A percentile compares a stretch with the other conserved stretches of the same genome.
These are phyloP conservation scores for Speoplatyrhinus poulsoni DNA, from an alignment of 2,113 vertebrate genomes.

Conservation along the genomic window DNA sequence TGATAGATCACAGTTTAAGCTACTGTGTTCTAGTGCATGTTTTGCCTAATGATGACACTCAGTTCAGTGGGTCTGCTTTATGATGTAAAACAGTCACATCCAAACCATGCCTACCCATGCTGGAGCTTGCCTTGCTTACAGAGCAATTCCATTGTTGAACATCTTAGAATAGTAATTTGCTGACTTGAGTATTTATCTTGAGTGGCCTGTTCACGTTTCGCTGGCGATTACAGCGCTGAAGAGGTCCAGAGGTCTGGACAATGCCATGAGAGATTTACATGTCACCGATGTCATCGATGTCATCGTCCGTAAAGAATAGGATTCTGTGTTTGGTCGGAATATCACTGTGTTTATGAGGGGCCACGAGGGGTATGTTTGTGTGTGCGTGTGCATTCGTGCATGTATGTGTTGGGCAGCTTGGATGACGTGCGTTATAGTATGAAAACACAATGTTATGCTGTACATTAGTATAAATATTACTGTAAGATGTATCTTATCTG, in stretches of 20 bases:
- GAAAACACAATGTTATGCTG: neutral
- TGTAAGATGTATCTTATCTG: neutral
- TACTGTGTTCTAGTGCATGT: too few species aligned
- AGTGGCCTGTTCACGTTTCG: conserved; percentile 62
- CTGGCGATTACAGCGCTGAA: conserved; percentile 68
- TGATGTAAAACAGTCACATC: too few species aligned
- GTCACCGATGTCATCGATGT: conserved; percentile 53
- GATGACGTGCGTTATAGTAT: neutral
- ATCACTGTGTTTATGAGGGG: conserved; percentile 67
- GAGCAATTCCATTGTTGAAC: conserved; percentile 79
- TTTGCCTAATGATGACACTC: too few species aligned
- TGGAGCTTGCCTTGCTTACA: conserved; percentile 77
- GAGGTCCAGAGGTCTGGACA: conserved; percentile 63
- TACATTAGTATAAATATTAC: neutral
- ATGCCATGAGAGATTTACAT: conserved; percentile 70
- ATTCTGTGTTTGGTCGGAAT: conserved; percentile 45
- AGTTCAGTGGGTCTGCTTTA: too few species aligned
- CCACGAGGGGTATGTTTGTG: conserved; percentile 16
- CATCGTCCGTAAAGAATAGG: conserved; percentile 64
- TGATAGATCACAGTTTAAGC: too few species aligned
- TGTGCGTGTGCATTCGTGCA: conserved; percentile 13
- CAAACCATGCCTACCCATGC: conserved; percentile 37
- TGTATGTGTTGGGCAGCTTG: conserved; percentile 1
- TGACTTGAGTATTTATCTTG: conserved; percentile 78
- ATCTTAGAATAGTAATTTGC: conserved; percentile 80